Conservation (phyloP, 2,797 vertebrate genomes). For the Hapalemur alaotrensis region DNA sequence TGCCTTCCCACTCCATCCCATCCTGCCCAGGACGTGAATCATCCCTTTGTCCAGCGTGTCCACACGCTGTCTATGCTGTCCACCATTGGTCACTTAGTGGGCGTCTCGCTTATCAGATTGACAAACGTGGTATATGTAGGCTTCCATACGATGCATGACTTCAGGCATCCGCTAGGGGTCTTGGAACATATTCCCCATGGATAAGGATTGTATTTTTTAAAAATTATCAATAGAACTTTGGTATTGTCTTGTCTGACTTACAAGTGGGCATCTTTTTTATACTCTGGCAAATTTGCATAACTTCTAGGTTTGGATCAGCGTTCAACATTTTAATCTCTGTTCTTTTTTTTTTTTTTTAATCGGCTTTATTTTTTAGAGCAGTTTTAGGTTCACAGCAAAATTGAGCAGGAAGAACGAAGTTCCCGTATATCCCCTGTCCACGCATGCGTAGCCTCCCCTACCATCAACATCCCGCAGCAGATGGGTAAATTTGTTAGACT, state of each 20-base stretch:
- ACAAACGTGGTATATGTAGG: no score
- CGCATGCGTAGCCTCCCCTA: neutral
- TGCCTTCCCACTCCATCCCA: no score
- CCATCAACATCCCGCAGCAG: neutral
- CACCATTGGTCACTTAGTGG: no score
- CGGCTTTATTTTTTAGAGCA: neutral
- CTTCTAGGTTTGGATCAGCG: neutral
- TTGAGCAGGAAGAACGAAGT: neutral
- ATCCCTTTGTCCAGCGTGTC: no score
- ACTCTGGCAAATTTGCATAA: neutral
- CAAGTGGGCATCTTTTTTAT: neutral
- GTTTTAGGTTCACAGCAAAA: neutral
- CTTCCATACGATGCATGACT: no score
- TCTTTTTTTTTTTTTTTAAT: neutral
- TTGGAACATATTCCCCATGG: no score
- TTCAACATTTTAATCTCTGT: neutral
- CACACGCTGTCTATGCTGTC: no score
- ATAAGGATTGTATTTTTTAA: neutral
- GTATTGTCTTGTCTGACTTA: neutral
- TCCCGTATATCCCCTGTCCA: neutral
- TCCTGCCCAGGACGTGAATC: no score
- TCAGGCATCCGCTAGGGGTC: no score
- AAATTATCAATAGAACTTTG: neutral
- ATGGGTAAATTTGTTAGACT: neutral
- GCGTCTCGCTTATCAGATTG: no score